Percentiles rank a stretch among this genome's conserved stretches.
phyloP scores from a whole-genome alignment of 1,140 invertebrate species.

The Piezodorus guildinii region DNA sequence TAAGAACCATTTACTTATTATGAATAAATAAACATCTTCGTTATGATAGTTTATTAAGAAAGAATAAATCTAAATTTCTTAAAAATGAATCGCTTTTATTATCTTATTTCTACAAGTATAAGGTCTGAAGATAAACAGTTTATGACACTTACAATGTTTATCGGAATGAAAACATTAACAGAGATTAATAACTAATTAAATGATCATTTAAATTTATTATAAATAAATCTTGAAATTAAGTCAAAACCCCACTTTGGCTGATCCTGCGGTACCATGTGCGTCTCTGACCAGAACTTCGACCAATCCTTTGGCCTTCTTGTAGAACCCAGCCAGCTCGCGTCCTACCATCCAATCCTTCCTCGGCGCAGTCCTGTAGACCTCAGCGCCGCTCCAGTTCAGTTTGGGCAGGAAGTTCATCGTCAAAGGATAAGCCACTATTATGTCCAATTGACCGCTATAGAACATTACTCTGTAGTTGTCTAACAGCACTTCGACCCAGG shows the following conservation, averaged over 20 bases:
- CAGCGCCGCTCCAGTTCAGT: constrained; percentile 52
- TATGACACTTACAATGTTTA: too few species aligned
- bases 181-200: too few species aligned
- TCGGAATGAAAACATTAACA: too few species aligned
- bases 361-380: constrained; percentile 49
- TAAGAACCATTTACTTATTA: too few species aligned
- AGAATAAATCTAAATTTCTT: too few species aligned
- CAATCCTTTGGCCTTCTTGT: constrained; percentile 39
- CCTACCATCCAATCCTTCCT: constrained; percentile 32
- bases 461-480: constrained; percentile 54
- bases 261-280: constrained; percentile 73
- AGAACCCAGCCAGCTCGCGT: constrained; percentile 27
- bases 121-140: too few species aligned
- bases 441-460: constrained; percentile 67
- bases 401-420: constrained; percentile 51
- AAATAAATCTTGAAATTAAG: constrained; percentile 63
- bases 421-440: constrained; percentile 68
- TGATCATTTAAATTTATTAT: constrained; percentile 37
- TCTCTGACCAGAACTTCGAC: constrained; percentile 68
- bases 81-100: too few species aligned
- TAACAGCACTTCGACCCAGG: constrained; percentile 56
- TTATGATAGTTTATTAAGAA: too few species aligned
- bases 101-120: too few species aligned
- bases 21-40: too few species aligned
- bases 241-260: constrained; percentile 66